Evolutionary conservation across 2,113 vertebrate genomes (phyloP).

Genomic region (Callipepla squamata): DNA sequence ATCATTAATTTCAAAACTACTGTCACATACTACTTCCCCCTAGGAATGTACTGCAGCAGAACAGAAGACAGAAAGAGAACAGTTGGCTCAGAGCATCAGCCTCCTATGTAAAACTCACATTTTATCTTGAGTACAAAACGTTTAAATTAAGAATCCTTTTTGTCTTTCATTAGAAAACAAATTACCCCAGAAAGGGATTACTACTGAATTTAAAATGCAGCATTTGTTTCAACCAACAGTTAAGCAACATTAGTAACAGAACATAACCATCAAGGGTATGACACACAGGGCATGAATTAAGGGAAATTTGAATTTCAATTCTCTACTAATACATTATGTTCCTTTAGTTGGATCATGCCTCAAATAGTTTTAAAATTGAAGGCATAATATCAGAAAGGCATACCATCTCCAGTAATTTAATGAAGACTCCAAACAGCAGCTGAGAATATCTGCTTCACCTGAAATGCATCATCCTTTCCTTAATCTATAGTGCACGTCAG

Average conservation of each 20-base stretch:
- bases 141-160: conserved; percentile 4
- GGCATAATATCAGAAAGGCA: conserved; percentile 29
- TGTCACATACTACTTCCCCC: not conserved
- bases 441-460: not conserved
- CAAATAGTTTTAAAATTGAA: conserved; percentile 50
- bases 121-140: conserved; percentile 5
- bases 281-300: conserved; percentile 29
- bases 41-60: not conserved
- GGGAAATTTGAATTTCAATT: conserved; percentile 49
- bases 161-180: conserved; percentile 14
- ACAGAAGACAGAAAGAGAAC: not conserved
- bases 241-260: conserved; percentile 16
- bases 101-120: not conserved
- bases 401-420: conserved; percentile 12
- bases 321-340: conserved; percentile 22
- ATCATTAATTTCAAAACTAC: not conserved
- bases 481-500: not conserved
- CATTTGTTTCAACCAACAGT: not conserved
- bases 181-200: not conserved
- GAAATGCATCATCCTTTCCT: not conserved
- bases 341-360: conserved; percentile 6
- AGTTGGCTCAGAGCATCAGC: not conserved
- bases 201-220: not conserved
- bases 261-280: conserved; percentile 18
- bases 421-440: not conserved